A percentile compares a stretch with the other conserved stretches of the same genome.
Conservation (phyloP, 2,797 vertebrate species). For the Lithobates pipiens region DNA sequence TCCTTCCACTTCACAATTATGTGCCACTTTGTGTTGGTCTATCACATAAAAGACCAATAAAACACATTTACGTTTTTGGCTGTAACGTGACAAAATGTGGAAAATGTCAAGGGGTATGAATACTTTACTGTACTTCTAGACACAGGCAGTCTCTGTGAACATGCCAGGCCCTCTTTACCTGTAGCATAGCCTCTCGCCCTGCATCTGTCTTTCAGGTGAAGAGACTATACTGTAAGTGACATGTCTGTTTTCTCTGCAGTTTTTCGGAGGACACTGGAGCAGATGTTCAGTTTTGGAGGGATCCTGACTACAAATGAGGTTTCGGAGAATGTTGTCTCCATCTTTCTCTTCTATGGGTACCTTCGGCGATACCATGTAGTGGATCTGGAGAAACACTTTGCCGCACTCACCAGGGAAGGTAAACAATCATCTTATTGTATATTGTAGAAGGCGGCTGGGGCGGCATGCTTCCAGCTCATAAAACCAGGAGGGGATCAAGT, state of each 20-base stretch:
- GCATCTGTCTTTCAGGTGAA: too few relatives aligned
- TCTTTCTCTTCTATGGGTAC: slow-evolving; percentile 90
- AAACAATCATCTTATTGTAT: neutral
- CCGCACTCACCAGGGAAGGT: slow-evolving; percentile 91
- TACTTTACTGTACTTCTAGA: too few relatives aligned
- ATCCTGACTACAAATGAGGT: slow-evolving; percentile 64
- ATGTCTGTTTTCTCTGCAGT: slow-evolving; percentile 71
- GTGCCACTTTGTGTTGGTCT: too few relatives aligned
- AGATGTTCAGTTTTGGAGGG: slow-evolving; percentile 79
- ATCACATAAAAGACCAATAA: too few relatives aligned
- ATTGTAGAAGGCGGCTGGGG: too few relatives aligned
- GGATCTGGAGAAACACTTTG: slow-evolving; percentile 88
- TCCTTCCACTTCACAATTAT: too few relatives aligned
- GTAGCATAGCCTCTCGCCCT: neutral
- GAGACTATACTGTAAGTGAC: neutral
- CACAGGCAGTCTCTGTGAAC: too few relatives aligned
- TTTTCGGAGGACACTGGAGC: slow-evolving; percentile 82
- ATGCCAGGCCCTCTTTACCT: neutral
- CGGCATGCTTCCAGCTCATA: too few relatives aligned
- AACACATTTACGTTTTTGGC: too few relatives aligned
- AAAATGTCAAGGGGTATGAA: too few relatives aligned
- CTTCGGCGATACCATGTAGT: slow-evolving; percentile 80
- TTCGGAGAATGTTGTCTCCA: slow-evolving; percentile 71
- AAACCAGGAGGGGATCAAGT: too few relatives aligned
- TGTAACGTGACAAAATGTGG: too few relatives aligned